Evolutionary conservation across 2,888 invertebrate genomes (phyloP), one percentile per base, ranked within the genome.

Genomic region (Chrysomela aeneicollis): DNA sequence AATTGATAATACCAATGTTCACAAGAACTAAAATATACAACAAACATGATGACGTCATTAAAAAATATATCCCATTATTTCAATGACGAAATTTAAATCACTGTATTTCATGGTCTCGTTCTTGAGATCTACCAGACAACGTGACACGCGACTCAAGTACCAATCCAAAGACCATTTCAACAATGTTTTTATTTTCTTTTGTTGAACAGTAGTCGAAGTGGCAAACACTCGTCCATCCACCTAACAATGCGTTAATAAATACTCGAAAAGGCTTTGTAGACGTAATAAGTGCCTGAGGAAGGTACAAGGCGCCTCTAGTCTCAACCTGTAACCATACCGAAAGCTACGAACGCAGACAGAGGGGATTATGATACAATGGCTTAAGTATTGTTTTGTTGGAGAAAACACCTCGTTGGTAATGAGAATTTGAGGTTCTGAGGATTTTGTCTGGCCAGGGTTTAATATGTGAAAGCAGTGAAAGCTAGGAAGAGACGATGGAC

Each of bases 171-270:
- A 63, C 62, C 37, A n/a, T 63, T 69, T 59, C 62, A 59, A 69
- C 60, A 63, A 65, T 71, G 68, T 74, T 75, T 76, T 74, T 68
- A 66, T 76, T 74, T 72, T 66, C 72, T 70, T 74, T 77, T 76
- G 76, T 78, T 71, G 65, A 61, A 69, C 68, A 70, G 75, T 74
- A 75, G 73, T 71, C 68, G 67, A 73, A 79, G 78, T 76, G 75
- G 78, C 73, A 78, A 78, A 77, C 78, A 79, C 76, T 77, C 72
- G 74, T 76, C 73, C 70, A 71, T 42, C 54, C 67, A 63, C 68
- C 69, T 67, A 72, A 76, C 77, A 77, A 79, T 76, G 72, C 74
- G 71, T 77, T 78, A 77, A 77, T 78, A 78, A 77, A 76, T 78
- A 78, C 77, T 77, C 71, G 71, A 71, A 68, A 72, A 73, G 63